These are phyloP conservation scores for Pegoplata infirma DNA, from an alignment of 2,888 invertebrate genomes.

Conservation along the genomic window DNA sequence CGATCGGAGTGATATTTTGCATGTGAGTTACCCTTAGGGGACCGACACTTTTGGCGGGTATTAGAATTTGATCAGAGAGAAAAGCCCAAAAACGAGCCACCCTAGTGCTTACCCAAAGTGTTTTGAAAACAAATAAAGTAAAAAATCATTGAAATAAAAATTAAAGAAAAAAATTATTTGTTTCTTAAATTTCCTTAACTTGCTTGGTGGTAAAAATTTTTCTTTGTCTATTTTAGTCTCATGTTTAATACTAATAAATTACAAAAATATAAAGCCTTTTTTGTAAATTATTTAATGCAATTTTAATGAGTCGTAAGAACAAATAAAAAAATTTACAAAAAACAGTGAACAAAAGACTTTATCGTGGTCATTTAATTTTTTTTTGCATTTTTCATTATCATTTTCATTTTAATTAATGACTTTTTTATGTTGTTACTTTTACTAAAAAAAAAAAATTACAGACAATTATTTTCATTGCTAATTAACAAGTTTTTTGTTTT, in stretches of 20 bases:
- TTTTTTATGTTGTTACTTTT: constrained; percentile 15
- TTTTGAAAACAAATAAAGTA: background rate
- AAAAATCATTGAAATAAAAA: too few relatives aligned
- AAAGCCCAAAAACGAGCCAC: too few relatives aligned
- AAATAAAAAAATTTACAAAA: background rate
- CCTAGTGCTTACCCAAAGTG: too few relatives aligned
- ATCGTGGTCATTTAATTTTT: background rate
- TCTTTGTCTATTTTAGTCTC: background rate
- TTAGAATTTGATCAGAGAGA: too few relatives aligned
- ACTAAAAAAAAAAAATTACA: constrained; percentile 10
- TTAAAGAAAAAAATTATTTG: background rate
- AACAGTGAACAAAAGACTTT: background rate
- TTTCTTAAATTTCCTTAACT: background rate
- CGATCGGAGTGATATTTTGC: too few relatives aligned
- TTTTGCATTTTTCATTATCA: background rate
- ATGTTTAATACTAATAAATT: background rate
- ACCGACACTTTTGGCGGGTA: too few relatives aligned
- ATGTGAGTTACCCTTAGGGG: too few relatives aligned
- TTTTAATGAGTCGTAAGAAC: constrained; percentile 35
- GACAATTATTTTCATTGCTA: constrained; percentile 25
- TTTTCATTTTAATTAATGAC: background rate
- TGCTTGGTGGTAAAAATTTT: background rate
- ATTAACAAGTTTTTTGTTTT: constrained; percentile 29
- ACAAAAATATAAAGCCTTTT: background rate
- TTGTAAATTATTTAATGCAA: constrained; percentile 25